These are phyloP conservation scores for Trematocara zebra DNA, from an alignment of 2,113 vertebrate genomes.

Conservation along the genomic window DNA sequence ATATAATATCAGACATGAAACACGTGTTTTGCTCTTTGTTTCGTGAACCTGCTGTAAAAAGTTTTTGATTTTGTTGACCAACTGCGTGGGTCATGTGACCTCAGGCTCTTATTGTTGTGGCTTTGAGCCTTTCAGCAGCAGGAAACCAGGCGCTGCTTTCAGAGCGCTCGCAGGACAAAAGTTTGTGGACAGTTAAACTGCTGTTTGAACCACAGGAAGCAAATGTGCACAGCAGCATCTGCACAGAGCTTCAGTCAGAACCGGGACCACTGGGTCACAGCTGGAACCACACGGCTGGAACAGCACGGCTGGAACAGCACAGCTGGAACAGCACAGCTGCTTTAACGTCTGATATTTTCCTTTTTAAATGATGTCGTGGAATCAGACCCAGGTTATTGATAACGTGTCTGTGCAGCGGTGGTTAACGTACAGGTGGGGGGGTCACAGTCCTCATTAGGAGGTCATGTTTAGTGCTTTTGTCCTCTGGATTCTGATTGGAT, in stretches of 20 bases:
- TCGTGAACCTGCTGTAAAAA: not conserved
- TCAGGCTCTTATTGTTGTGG: not conserved
- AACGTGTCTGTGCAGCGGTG: fast-evolving
- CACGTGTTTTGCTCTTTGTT: not conserved
- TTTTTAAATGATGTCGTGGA: not conserved
- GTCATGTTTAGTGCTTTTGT: not conserved
- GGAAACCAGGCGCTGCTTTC: not conserved
- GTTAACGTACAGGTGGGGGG: not conserved
- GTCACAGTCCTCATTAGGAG: not conserved
- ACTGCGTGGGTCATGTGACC: not conserved
- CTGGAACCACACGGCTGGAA: not conserved
- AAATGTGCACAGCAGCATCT: not conserved
- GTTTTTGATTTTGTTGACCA: not conserved
- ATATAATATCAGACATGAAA: not conserved
- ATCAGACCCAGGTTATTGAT: not conserved
- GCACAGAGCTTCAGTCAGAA: not conserved
- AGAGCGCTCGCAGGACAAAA: not conserved
- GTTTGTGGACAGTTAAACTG: not conserved
- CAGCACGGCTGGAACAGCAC: not conserved
- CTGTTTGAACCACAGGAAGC: not conserved
- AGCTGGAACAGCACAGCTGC: not conserved
- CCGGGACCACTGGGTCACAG: not conserved
- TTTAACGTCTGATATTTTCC: not conserved
- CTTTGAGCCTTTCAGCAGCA: not conserved
- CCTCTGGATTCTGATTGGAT: not conserved